These are phyloP conservation scores for Drosophila kuntzei DNA, from an alignment of 2,888 invertebrate genomes.

Conservation along the genomic window DNA sequence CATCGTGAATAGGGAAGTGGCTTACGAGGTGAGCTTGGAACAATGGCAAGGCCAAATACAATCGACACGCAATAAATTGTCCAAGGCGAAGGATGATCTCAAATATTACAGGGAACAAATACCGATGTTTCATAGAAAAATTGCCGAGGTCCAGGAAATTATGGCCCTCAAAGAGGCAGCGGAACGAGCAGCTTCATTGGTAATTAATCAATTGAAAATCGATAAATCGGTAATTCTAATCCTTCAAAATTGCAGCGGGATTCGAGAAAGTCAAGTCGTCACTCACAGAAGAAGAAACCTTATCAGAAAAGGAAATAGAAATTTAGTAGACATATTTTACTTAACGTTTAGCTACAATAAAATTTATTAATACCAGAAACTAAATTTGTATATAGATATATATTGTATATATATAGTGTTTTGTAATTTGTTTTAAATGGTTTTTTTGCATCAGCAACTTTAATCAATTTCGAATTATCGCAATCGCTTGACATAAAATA, in stretches of 20 bases:
- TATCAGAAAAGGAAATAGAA: neutral
- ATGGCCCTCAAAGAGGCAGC: neutral
- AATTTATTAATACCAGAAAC: constrained; percentile 82
- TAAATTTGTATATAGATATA: constrained; percentile 80
- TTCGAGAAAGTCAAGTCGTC: neutral
- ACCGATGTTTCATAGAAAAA: constrained; percentile 38
- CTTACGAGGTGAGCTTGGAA: constrained; percentile 36
- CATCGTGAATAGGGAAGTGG: constrained; percentile 19
- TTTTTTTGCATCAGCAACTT: constrained; percentile 27
- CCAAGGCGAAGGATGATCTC: constrained; percentile 55
- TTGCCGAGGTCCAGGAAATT: constrained; percentile 29
- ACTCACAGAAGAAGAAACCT: neutral
- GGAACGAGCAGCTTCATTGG: neutral
- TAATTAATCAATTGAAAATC: neutral
- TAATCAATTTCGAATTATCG: constrained; percentile 13
- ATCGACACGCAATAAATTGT: constrained; percentile 12
- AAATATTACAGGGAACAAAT: constrained; percentile 27
- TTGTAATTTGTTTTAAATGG: constrained; percentile 31
- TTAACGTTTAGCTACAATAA: constrained; percentile 81
- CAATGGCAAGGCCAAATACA: constrained; percentile 25
- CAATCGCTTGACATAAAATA: constrained; percentile 58
- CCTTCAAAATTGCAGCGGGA: neutral
- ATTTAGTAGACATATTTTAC: constrained; percentile 21
- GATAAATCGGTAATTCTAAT: neutral
- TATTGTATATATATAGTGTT: constrained; percentile 56